A percentile compares a stretch with the other conserved stretches of the same genome.
Evolutionary conservation across 2,113 vertebrate genomes (phyloP).

Genomic region (Macrotus californicus): DNA sequence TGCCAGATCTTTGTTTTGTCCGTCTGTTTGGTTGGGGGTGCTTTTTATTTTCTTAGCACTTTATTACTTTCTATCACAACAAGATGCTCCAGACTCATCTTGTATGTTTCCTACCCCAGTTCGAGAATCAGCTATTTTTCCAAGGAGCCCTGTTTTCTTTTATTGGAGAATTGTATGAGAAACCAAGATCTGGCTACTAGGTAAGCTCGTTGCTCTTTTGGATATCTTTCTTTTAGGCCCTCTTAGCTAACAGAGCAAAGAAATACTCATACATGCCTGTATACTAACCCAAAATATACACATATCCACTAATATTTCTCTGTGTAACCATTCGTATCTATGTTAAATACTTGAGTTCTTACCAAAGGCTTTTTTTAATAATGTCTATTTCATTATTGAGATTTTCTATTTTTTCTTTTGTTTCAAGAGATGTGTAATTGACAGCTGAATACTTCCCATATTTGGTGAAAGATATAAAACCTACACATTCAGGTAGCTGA

Average conservation of each 20-base stretch:
- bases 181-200: not conserved
- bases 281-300: not conserved
- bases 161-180: not conserved
- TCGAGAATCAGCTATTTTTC: not conserved
- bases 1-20: not conserved
- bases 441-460: not conserved
- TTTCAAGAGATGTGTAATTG: not conserved
- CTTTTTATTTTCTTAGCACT: not conserved
- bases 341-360: not conserved
- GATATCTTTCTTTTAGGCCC: not conserved
- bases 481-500: not conserved
- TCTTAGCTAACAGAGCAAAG: not conserved
- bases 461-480: not conserved
- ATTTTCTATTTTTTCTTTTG: not conserved
- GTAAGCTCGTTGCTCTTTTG: not conserved
- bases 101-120: not conserved
- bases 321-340: not conserved
- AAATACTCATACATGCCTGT: not conserved
- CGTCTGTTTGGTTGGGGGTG: not conserved
- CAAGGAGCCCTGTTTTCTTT: not conserved
- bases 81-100: not conserved
- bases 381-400: not conserved
- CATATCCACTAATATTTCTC: not conserved
- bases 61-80: not conserved
- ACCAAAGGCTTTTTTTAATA: not conserved